Base-by-base conservation (phyloP, 2,888 invertebrate species). In the Andrena haemorrhoa region DNA sequence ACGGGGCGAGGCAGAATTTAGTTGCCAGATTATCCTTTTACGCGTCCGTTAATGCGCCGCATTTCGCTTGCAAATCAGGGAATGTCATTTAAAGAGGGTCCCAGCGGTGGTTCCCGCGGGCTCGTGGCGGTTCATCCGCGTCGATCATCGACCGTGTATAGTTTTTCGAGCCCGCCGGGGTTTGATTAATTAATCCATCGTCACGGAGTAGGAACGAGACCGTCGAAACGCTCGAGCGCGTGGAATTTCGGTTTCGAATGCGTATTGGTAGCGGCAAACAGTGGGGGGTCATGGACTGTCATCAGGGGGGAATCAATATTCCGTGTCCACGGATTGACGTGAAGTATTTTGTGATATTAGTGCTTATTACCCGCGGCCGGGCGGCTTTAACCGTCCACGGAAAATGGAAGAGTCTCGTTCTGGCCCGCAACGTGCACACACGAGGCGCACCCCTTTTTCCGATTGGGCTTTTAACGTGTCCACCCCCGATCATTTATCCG, bases 291-390 rank as follows among this genome's bases (percentile, higher is more conserved):
- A 61, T 72, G 20, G n/a, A 75, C 41, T 65, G 89, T 84, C 88
- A 86, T 87, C 87, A 85, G 69, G 85, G 77, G 77, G 79, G 83
- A 92, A 91, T 92, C 91, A 88, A 92, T 92, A 90, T 89, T 86
- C 86, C 84, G 56, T 85, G 85, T 87, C 83, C 82, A 78, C 75
- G 84, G 89, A 91, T 92, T 89, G 90, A 91, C 89, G 88, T 88
- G 90, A 89, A 92, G 92, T 91, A 92, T 92, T 91, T 91, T 88
- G 88, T 88, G 84, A 90, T 89, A 91, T 91, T 88, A 90, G 80
- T 86, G 90, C 89, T 91, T 90, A 91, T 90, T 90, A 91, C 87
- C 89, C 83, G 87, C 84, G 86, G 70, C 51, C 78, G 73, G 56
- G 56, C 65, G 66, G 74, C 61, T 86, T 83, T 74, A 82, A 81